A percentile compares a stretch with the other conserved stretches of the same genome.
phyloP scores from a whole-genome alignment of 2,888 invertebrate species.

The Lasioglossum pauxillum region DNA sequence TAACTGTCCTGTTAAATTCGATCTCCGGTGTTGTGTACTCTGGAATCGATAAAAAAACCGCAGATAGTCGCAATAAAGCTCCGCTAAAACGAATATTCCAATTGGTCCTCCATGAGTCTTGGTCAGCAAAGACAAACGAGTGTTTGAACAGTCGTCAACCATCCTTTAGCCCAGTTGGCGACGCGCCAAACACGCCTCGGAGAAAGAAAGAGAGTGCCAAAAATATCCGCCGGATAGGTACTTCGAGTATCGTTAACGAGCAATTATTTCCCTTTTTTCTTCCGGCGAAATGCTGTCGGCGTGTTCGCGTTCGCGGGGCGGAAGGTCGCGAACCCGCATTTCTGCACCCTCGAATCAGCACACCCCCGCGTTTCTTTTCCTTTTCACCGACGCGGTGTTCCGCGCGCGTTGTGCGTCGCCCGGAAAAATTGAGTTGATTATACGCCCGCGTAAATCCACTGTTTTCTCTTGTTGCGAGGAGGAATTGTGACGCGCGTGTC shows the following conservation, averaged over 20 bases:
- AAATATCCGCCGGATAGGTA: slow-evolving; percentile 66
- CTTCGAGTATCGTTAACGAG: slow-evolving; percentile 61
- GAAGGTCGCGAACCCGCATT: slow-evolving; percentile 35
- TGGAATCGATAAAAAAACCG: slow-evolving; percentile 34
- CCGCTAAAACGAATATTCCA: slow-evolving; percentile 57
- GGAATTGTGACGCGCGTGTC: not conserved
- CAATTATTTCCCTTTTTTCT: slow-evolving; percentile 62
- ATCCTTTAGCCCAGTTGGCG: slow-evolving; percentile 73
- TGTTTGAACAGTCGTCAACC: slow-evolving; percentile 76
- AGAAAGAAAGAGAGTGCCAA: slow-evolving; percentile 66
- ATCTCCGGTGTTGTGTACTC: not conserved
- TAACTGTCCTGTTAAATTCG: not conserved
- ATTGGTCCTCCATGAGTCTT: slow-evolving; percentile 64
- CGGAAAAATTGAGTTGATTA: slow-evolving; percentile 23
- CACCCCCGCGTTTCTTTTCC: not conserved
- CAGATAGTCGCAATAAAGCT: slow-evolving; percentile 41
- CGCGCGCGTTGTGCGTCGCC: not conserved
- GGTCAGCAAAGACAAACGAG: slow-evolving; percentile 75
- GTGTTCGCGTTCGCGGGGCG: slow-evolving; percentile 8
- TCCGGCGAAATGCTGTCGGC: slow-evolving; percentile 19
- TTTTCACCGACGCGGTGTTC: not conserved
- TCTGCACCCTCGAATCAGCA: not conserved
- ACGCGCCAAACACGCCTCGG: slow-evolving; percentile 67
- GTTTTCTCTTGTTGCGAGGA: not conserved
- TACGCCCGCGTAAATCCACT: not conserved